phyloP scores from a whole-genome alignment of 2,888 invertebrate genomes.

The Apotomis capreana region DNA sequence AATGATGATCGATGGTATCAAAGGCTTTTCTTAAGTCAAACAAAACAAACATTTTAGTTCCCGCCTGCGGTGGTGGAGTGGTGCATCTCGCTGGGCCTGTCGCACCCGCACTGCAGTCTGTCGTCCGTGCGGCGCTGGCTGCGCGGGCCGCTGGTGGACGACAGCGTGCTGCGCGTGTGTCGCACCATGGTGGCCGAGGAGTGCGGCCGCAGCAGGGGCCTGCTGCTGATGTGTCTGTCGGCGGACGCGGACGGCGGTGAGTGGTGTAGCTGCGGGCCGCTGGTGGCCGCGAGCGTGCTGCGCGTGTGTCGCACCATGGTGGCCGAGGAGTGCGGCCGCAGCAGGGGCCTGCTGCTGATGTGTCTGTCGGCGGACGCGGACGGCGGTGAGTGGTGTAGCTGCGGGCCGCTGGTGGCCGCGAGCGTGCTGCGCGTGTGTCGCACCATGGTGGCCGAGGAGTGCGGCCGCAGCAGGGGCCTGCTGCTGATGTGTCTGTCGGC shows the following conservation, averaged over 20 bases:
- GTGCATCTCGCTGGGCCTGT: conserved; percentile 70
- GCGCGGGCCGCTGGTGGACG: conserved; percentile 49
- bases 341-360: too few species aligned
- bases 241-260: conserved; percentile 14
- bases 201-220: conserved; percentile 52
- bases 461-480: too few species aligned
- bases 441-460: too few species aligned
- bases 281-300: too few species aligned
- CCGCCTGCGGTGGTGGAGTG: conserved; percentile 60
- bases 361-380: too few species aligned
- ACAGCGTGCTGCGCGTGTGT: conserved; percentile 10
- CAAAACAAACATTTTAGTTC: conserved; percentile 52
- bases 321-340: background rate
- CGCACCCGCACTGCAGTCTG: conserved; percentile 71
- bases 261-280: background rate
- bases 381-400: too few species aligned
- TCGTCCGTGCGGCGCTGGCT: conserved; percentile 74
- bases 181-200: conserved; percentile 9
- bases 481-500: too few species aligned
- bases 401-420: too few species aligned
- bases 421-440: too few species aligned
- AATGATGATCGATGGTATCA: background rate
- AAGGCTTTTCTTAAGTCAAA: background rate
- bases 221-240: conserved; percentile 29
- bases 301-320: too few species aligned